These are phyloP conservation scores for Mesocricetus auratus DNA, from an alignment of 2,113 vertebrate genomes.

Conservation along the genomic window DNA sequence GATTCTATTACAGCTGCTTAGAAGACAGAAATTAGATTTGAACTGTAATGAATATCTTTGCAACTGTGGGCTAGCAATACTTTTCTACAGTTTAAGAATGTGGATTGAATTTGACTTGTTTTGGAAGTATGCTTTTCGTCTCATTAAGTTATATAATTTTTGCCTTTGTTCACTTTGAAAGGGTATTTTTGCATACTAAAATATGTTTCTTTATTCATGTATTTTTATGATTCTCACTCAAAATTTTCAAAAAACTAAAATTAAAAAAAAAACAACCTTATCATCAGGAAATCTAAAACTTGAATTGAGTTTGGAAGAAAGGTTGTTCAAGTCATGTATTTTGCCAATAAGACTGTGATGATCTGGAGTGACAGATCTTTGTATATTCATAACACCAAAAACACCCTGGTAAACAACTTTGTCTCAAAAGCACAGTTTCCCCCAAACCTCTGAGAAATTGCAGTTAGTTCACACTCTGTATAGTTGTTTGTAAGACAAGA, in stretches of 20 bases:
- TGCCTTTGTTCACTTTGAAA: neutral
- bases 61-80: slow-evolving; percentile 4
- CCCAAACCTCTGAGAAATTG: neutral
- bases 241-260: slow-evolving; percentile 14
- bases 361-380: neutral
- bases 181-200: slow-evolving; percentile 38
- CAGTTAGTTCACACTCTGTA: neutral
- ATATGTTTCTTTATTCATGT: neutral
- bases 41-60: slow-evolving; percentile 68
- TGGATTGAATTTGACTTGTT: slow-evolving; percentile 30
- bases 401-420: neutral
- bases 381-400: neutral
- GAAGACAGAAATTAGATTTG: slow-evolving; percentile 57
- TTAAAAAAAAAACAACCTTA: slow-evolving; percentile 40
- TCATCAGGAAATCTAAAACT: neutral
- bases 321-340: neutral
- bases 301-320: neutral
- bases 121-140: neutral
- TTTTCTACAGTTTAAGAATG: slow-evolving; percentile 54
- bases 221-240: slow-evolving; percentile 25
- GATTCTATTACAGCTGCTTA: slow-evolving; percentile 50
- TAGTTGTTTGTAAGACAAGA: neutral
- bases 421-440: neutral
- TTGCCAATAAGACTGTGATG: neutral
- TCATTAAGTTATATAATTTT: slow-evolving; percentile 9